Base-by-base conservation (phyloP, 2,797 vertebrate genomes). In the Pampus argenteus region DNA sequence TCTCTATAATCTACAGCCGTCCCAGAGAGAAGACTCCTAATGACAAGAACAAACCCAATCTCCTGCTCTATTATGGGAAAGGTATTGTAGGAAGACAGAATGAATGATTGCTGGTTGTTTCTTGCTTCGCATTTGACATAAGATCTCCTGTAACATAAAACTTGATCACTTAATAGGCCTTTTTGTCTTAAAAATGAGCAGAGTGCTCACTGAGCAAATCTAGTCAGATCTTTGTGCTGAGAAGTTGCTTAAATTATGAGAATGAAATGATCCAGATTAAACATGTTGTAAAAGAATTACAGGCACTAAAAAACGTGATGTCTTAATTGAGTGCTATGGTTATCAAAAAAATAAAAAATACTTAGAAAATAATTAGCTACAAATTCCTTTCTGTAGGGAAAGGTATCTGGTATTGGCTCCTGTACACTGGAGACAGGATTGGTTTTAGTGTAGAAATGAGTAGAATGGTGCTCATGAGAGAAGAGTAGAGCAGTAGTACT, bases 1-100 rank as follows among this genome's bases (percentile, higher is more conserved):
- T 71, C 38, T 70, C 63, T 64, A 45, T 68, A 62, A 61, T 79
- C 64, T 62, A 52, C 49, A 76, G 71, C 57, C 52, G 70, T 78
- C 55, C 59, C 25, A 62, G 74, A 72, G 48, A 49, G 36, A 71
- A 73, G 66, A 58, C 57, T 54, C 60, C 58, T 65, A 74, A 87
- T 75, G 68, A 86, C 80, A 86, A 86, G 83, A 85, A n/a, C 71
- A 78, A 83, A 78, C 55, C 11, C 48, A 57, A 74, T 60, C 54
- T 64, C 56, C 60, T 61, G 76, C 57, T 74, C 50, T 42, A 36
- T 71, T 74, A 77, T 62, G 28, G 58, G 50, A 63, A 72, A 66
- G 5, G 40, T 56, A 56, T 61, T 51, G 61, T 15, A 48, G 58
- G 25, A n/a, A 54, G 74, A 76, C 60, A 69, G 42, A 55, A 79